Evolutionary conservation across 1,140 invertebrate genomes (phyloP), one percentile per base, ranked within the genome.

Genomic region (Procambarus virginalis): DNA sequence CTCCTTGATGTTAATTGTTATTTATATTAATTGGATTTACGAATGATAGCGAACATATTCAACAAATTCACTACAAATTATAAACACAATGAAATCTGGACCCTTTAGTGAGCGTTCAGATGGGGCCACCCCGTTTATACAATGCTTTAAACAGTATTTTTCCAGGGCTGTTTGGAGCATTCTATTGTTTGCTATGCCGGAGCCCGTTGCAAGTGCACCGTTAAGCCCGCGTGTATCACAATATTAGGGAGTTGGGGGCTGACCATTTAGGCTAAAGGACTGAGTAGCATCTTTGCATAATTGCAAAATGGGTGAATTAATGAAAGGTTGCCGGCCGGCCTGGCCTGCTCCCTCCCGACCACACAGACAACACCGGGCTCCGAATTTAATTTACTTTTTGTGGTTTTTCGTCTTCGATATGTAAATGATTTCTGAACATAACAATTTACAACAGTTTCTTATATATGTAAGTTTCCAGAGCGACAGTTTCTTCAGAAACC

Each of bases 21-120:
- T 85, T 85, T 85, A 85, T 85, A 76, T 51, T 85, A 76, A 85
- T 85, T 85, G 70, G 75, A 85, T 77, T 77, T 77, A 76, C 34
- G 73, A 76, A 85, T 75, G 9, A 75, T 77, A 55, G 34, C 49
- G 70, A 77, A 34, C 73, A 34, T 75, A 49, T 22, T 77, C n/a
- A 76, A 58, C 34, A 77, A 85, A 85, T 58, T 77, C 49, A 55
- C 83, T 20, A 64, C 73, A 75, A 77, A 60, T 76, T 55, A 77
- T 22, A 34, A 76, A 76, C 84, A 17, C 49, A 34, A 85, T 22
- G 84, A 85, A 85, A 85, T 58, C 73, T 75, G 75, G 77, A 58
- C 73, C 49, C 9, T 46, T 6, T n/a, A 60, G 10, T n/a, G n/a
- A 60, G 70, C 12, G 14, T 64, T 17, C 12, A 4, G 60, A 4